Evolutionary conservation across 2,113 vertebrate species (phyloP).

Genomic region (Smithornis capensis): DNA sequence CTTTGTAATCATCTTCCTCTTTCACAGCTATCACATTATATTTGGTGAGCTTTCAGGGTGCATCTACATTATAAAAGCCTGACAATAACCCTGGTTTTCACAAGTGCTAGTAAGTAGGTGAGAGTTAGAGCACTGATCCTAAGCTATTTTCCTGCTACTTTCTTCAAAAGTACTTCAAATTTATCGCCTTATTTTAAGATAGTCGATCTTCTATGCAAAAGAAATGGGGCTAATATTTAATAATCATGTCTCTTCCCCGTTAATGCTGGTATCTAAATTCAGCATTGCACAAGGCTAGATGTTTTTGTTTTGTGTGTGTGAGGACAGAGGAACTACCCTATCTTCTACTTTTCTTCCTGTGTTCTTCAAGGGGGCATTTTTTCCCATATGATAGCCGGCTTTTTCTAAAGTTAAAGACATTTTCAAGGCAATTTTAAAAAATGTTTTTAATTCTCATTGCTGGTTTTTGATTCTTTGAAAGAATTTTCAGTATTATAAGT

Average conservation of each 20-base stretch:
- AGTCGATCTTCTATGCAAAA: not conserved
- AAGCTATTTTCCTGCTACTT: not conserved
- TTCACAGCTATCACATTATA: not conserved
- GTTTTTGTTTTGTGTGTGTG: not conserved
- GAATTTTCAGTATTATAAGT: constrained; percentile 44
- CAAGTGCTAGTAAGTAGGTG: not conserved
- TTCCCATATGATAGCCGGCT: not conserved
- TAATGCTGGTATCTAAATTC: not conserved
- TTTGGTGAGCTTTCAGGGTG: not conserved
- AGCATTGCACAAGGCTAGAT: not conserved
- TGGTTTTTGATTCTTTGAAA: constrained; percentile 43
- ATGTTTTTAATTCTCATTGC: not conserved
- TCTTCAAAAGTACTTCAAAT: not conserved
- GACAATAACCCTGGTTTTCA: not conserved
- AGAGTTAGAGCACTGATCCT: not conserved
- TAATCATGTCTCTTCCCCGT: not conserved
- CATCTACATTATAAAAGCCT: not conserved
- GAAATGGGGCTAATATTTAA: not conserved
- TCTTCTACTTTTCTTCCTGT: not conserved
- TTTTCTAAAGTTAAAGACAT: not conserved
- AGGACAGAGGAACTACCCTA: not conserved
- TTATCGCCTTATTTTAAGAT: not conserved
- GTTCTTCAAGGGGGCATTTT: not conserved
- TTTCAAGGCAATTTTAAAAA: not conserved
- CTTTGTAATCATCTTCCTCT: not conserved